Conservation (phyloP, 2,113 vertebrate genomes). For the Poecilia latipinna region DNA sequence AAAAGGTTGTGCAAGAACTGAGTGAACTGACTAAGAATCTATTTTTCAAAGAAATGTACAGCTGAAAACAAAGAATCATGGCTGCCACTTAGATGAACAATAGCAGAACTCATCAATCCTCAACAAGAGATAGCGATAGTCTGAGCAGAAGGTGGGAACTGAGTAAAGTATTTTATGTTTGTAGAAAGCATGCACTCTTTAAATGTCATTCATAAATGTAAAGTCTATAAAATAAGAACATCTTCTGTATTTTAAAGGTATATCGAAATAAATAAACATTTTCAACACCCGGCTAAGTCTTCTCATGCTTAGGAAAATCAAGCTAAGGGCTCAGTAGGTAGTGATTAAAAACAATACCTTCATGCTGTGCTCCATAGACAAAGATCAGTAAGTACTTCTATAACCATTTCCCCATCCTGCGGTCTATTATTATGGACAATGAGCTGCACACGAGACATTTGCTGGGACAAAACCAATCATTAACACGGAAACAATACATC, state of each 20-base stretch:
- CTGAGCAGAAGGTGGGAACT: no score
- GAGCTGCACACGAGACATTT: no score
- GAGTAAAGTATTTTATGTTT: not conserved
- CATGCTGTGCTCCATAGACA: not conserved
- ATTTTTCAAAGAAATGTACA: conserved; percentile 46
- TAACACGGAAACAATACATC: no score
- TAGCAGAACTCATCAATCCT: conserved; percentile 48
- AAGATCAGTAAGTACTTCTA: not conserved
- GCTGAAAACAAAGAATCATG: conserved; percentile 55
- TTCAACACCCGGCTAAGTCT: not conserved
- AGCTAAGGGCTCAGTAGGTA: not conserved
- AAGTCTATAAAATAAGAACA: not conserved
- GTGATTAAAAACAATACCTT: not conserved
- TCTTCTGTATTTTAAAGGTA: no score
- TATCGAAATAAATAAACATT: not conserved
- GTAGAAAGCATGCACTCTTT: not conserved
- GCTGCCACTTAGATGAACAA: conserved; percentile 40
- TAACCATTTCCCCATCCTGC: not conserved
- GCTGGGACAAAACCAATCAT: no score
- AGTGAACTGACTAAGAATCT: conserved; percentile 31
- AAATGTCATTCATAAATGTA: not conserved
- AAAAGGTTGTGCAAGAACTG: conserved; percentile 37
- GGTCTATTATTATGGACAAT: no score
- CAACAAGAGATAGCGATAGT: conserved; percentile 32
- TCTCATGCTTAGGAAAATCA: not conserved